These are phyloP conservation scores for Halcyon malimbica DNA, from an alignment of 2,113 vertebrate species.

Conservation along the genomic window DNA sequence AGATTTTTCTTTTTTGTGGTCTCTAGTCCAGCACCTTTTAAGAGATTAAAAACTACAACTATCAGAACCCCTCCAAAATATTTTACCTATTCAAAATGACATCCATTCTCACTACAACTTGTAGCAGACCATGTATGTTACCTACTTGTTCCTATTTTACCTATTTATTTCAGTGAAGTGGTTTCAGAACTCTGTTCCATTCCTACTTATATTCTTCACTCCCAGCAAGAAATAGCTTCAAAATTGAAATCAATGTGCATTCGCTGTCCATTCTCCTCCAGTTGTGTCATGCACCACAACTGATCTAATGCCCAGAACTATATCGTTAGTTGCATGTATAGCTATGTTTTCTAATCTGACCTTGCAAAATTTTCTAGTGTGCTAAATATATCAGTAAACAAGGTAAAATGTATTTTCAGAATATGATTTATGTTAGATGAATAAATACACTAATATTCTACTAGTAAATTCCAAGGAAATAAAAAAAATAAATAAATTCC, in stretches of 20 bases:
- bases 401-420: too few species aligned
- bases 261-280: not conserved
- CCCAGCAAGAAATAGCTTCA: not conserved
- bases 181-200: not conserved
- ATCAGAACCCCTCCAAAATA: not conserved
- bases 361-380: too few species aligned
- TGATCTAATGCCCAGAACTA: not conserved
- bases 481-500: too few species aligned
- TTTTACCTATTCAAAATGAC: not conserved
- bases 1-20: not conserved
- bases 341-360: too few species aligned
- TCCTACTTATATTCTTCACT: not conserved
- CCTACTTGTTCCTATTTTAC: not conserved
- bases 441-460: too few species aligned
- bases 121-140: not conserved
- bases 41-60: not conserved
- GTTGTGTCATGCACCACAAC: not conserved
- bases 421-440: too few species aligned
- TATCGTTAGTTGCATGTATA: not conserved
- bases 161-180: not conserved
- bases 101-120: not conserved
- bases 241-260: not conserved
- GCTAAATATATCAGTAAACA: too few species aligned
- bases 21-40: not conserved
- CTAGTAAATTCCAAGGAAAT: too few species aligned